These are phyloP conservation scores for Lepidurus packardi DNA, from an alignment of 1,140 invertebrate genomes.

Conservation along the genomic window DNA sequence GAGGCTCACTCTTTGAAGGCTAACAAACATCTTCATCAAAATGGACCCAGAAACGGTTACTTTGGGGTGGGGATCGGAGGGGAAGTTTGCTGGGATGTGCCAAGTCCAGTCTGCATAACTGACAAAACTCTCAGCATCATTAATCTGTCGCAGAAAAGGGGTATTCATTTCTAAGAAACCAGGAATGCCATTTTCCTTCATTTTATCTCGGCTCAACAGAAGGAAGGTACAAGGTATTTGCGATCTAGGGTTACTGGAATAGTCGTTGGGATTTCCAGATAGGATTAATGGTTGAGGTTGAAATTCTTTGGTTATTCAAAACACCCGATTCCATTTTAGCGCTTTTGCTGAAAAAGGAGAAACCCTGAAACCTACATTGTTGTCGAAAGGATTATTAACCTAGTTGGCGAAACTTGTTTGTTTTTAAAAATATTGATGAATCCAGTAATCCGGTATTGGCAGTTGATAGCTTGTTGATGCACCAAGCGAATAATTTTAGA, in stretches of 20 bases:
- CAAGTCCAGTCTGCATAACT: neutral
- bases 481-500: too few relatives aligned
- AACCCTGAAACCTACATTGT: too few relatives aligned
- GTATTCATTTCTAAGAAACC: neutral
- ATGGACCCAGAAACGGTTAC: neutral
- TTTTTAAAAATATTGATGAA: too few relatives aligned
- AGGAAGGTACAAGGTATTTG: neutral
- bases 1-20: neutral
- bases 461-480: too few relatives aligned
- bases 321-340: too few relatives aligned
- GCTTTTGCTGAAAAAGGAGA: too few relatives aligned
- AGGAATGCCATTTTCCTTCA: slow-evolving; percentile 10
- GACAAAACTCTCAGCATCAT: neutral
- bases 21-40: slow-evolving; percentile 19
- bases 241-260: neutral
- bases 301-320: too few relatives aligned
- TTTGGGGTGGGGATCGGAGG: neutral
- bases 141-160: neutral
- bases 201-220: neutral
- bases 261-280: too few relatives aligned
- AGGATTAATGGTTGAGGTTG: too few relatives aligned
- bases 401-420: too few relatives aligned
- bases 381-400: too few relatives aligned
- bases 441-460: too few relatives aligned
- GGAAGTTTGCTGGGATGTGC: neutral